Conservation (phyloP, 2,888 invertebrate species). For the Amblyjoppa fuscipennis region DNA sequence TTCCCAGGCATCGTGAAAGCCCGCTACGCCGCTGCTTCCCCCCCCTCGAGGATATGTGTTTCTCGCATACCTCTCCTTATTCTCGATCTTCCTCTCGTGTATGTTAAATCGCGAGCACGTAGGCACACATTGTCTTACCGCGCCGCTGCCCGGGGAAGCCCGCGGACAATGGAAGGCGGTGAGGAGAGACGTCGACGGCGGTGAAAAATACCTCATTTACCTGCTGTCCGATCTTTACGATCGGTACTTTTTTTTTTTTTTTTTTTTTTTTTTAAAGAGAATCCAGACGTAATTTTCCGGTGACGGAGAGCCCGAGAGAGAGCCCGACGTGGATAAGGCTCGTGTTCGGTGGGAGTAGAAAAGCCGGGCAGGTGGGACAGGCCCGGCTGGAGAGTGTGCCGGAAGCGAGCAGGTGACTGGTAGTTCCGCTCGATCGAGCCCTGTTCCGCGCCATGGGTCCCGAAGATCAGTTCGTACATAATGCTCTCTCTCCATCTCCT, state of each 20-base stretch:
- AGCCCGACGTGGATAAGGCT: not conserved
- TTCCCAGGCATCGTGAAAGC: conserved; percentile 74
- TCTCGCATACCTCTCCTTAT: conserved; percentile 17
- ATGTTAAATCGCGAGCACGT: conserved; percentile 41
- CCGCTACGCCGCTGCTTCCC: conserved; percentile 11
- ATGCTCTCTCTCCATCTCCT: conserved; percentile 65
- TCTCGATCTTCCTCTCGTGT: conserved; percentile 31
- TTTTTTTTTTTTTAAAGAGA: no score
- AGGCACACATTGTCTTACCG: conserved; percentile 10
- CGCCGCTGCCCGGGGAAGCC: not conserved
- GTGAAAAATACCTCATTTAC: not conserved
- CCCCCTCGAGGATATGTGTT: conserved; percentile 62
- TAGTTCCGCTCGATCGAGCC: conserved; percentile 84
- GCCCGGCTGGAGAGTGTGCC: conserved; percentile 78
- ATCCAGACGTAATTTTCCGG: not conserved
- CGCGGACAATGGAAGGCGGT: conserved; percentile 25
- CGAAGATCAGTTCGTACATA: conserved; percentile 81
- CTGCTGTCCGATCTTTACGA: no score
- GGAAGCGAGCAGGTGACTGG: conserved; percentile 85
- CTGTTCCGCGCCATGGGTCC: conserved; percentile 84
- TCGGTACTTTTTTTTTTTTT: no score
- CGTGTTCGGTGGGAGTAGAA: conserved; percentile 5
- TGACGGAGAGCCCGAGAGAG: not conserved
- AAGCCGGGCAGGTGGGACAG: conserved; percentile 67
- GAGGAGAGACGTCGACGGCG: not conserved